These are phyloP conservation scores for Perizoma affinitatum DNA, from an alignment of 2,888 invertebrate species.

Conservation along the genomic window DNA sequence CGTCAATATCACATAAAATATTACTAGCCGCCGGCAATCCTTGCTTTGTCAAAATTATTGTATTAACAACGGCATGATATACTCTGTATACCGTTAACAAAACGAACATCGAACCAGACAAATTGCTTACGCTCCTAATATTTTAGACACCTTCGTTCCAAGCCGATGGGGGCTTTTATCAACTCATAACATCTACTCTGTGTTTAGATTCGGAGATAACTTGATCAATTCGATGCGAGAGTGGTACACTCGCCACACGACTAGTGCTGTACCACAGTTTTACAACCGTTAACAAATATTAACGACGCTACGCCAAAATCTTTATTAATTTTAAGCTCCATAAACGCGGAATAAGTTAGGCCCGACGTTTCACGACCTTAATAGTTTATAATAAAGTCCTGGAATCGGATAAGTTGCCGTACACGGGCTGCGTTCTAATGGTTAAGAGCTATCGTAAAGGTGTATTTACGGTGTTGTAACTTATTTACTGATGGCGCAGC, in stretches of 20 bases:
- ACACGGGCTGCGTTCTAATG: slow-evolving; percentile 50
- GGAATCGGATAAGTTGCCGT: slow-evolving; percentile 48
- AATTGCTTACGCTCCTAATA: slow-evolving; percentile 82
- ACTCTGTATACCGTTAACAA: slow-evolving; percentile 67
- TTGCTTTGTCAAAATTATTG: slow-evolving; percentile 49
- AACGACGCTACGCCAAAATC: slow-evolving; percentile 34
- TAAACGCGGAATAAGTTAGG: slow-evolving; percentile 43
- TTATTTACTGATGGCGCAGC: slow-evolving; percentile 60
- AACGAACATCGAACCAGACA: slow-evolving; percentile 78
- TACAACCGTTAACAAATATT: slow-evolving; percentile 43
- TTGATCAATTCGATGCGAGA: slow-evolving; percentile 69
- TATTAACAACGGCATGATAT: slow-evolving; percentile 45
- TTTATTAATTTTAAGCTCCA: slow-evolving; percentile 47
- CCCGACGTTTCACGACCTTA: slow-evolving; percentile 54
- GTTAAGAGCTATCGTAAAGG: slow-evolving; percentile 57
- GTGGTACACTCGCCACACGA: slow-evolving; percentile 34
- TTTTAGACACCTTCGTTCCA: slow-evolving; percentile 74
- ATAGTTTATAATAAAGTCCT: slow-evolving; percentile 58
- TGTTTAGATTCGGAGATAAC: slow-evolving; percentile 77
- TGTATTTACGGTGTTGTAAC: slow-evolving; percentile 62
- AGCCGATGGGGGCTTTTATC: slow-evolving; percentile 69
- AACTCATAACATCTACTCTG: slow-evolving; percentile 67
- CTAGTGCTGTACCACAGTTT: slow-evolving; percentile 52
- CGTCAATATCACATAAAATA: slow-evolving; percentile 43
- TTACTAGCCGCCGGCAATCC: slow-evolving; percentile 47